Evolutionary conservation across 2,113 vertebrate genomes (phyloP), one percentile per base, ranked within the genome.

Genomic region (Trematocara stigmaticum): DNA sequence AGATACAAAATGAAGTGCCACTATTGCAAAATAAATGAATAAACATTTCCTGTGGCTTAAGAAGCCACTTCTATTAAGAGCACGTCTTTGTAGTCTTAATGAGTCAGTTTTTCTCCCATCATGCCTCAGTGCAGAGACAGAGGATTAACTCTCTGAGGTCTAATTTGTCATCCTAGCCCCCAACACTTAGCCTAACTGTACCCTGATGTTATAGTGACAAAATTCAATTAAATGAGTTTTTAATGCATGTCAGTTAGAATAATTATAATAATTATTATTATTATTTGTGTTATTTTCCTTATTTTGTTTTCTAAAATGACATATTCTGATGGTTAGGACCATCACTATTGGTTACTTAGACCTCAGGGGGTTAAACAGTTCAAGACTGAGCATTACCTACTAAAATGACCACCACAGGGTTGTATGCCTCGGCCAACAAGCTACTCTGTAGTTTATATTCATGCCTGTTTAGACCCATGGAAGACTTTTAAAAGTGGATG

Each of bases 81-180:
- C 82, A 91, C 42, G 18, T 66, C 61, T 79, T 84, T 81, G 87
- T n/a, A 89, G 61, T 66, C 61, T 66, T 84, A 89, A 76, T 93
- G 93, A 96, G 87, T 92, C 91, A 84, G 89, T 88, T 88, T 86
- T 91, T 86, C 76, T 91, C 85, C 85, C 80, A 92, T 85, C 84
- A 90, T 91, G 79, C 83, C 47, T 87, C 85, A 82, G 81, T 86
- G 86, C 81, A 85, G 79, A 84, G 76, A 85, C 59, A 9, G 76
- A 66, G 71, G 87, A 83, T 89, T 69, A 91, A 49, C n/a, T 13
- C 82, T 87, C 23, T 59, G 42, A 74, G 42, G 9, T 47, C 42
- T 74, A 47, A 74, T 74, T 74, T 47, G 42, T 31, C 42, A 49
- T 74, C 42, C 12, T 10, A 74, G 40, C 42, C 23, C 42, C 42